Conservation (phyloP, 2,113 vertebrate species). For the Sebastes schlegelii region DNA sequence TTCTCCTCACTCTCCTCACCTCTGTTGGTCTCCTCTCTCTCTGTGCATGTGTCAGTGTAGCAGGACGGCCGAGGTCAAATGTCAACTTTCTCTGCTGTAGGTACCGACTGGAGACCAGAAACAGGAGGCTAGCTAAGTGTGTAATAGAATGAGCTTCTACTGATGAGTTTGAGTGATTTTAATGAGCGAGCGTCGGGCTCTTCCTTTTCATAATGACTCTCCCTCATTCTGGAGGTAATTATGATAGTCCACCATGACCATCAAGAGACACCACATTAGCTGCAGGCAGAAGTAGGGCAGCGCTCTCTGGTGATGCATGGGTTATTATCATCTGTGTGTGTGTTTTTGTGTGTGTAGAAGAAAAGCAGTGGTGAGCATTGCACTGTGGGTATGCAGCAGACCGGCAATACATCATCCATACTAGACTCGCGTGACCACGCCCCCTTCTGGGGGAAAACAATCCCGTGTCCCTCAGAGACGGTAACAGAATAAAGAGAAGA, state of each 20-base stretch:
- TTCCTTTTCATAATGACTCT: constrained; percentile 68
- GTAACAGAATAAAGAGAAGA: too few species aligned
- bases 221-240: constrained; percentile 74
- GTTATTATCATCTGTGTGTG: constrained; percentile 54
- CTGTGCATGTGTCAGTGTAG: neutral
- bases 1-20: constrained; percentile 3
- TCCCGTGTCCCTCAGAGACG: too few species aligned
- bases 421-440: too few species aligned
- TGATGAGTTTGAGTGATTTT: constrained; percentile 71
- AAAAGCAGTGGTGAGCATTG: constrained; percentile 33
- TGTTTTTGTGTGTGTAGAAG: constrained; percentile 24
- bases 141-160: constrained; percentile 59
- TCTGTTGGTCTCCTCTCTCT: neutral
- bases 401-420: too few species aligned
- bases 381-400: neutral
- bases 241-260: constrained; percentile 71
- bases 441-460: too few species aligned
- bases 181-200: constrained; percentile 68
- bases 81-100: constrained; percentile 47
- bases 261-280: constrained; percentile 74
- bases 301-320: constrained; percentile 69
- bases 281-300: constrained; percentile 75
- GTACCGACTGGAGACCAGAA: constrained; percentile 39
- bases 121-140: constrained; percentile 30
- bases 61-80: constrained; percentile 19